Percentiles rank a stretch among this genome's conserved stretches.
Evolutionary conservation across 1,140 invertebrate genomes (phyloP).

Genomic region (Cardiocondyla obscurior): DNA sequence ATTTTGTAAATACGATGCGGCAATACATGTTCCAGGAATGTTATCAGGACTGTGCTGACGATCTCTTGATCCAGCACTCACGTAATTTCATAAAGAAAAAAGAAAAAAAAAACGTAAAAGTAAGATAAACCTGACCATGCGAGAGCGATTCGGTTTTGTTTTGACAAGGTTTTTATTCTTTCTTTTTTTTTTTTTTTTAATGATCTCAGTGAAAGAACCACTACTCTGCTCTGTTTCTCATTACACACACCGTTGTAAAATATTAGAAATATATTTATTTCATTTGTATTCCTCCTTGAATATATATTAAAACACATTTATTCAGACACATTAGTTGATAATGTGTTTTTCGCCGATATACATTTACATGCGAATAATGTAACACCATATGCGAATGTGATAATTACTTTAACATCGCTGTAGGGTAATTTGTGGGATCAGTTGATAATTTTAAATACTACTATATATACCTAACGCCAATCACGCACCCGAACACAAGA

Average conservation of each 20-base stretch:
- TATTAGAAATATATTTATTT: slow-evolving; percentile 38
- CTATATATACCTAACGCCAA: slow-evolving; percentile 40
- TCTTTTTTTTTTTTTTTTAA: no score
- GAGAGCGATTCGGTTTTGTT: not conserved
- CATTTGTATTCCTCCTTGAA: not conserved
- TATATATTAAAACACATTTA: slow-evolving; percentile 6
- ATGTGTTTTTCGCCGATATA: slow-evolving; percentile 34
- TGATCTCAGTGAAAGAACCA: slow-evolving; percentile 15
- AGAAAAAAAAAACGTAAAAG: no score
- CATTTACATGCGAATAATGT: slow-evolving; percentile 31
- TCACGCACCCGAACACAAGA: slow-evolving; percentile 52
- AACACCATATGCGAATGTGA: slow-evolving; percentile 38
- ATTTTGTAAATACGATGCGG: slow-evolving; percentile 64
- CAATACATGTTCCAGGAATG: slow-evolving; percentile 44
- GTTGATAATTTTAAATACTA: slow-evolving; percentile 47
- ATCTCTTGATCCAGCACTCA: not conserved
- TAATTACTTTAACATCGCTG: slow-evolving; percentile 48
- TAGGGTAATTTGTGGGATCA: slow-evolving; percentile 46
- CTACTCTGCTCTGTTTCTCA: not conserved
- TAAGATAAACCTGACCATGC: slow-evolving; percentile 16
- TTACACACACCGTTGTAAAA: slow-evolving; percentile 28
- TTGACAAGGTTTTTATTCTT: not conserved
- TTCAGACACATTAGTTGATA: slow-evolving; percentile 23
- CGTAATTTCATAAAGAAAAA: slow-evolving; percentile 15
- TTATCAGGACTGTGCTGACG: not conserved